Percentiles rank a stretch among this genome's conserved stretches.
phyloP scores from a whole-genome alignment of 2,113 vertebrate genomes.

The Xerus inauris region DNA sequence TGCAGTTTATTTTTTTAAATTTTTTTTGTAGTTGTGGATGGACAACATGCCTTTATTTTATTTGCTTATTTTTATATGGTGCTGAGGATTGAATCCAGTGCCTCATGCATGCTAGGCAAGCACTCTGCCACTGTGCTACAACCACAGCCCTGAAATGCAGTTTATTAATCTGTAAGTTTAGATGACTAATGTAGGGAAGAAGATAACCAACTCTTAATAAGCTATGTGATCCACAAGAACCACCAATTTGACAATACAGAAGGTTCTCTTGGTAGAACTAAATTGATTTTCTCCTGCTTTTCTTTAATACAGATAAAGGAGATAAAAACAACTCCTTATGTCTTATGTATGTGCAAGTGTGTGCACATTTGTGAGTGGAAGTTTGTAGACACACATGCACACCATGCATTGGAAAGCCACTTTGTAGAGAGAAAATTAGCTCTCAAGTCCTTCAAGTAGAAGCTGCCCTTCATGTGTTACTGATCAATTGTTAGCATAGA shows the following conservation, averaged over 20 bases:
- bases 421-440: not conserved
- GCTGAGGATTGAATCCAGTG: too few species aligned
- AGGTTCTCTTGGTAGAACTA: not conserved
- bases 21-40: too few species aligned
- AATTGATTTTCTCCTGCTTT: not conserved
- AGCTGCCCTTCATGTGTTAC: not conserved
- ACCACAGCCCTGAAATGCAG: not conserved
- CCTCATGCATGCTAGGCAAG: too few species aligned
- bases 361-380: not conserved
- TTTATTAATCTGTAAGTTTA: not conserved
- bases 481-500: not conserved
- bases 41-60: too few species aligned
- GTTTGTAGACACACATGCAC: not conserved
- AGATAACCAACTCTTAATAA: not conserved
- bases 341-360: not conserved
- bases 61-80: too few species aligned
- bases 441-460: not conserved
- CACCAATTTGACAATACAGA: not conserved
- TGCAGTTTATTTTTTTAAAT: too few species aligned
- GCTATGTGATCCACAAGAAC: not conserved
- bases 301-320: constrained; percentile 42
- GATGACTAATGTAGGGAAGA: not conserved
- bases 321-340: not conserved
- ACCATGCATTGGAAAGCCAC: not conserved
- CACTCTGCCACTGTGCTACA: too few species aligned